Evolutionary conservation across 2,888 invertebrate genomes (phyloP).

Genomic region (Chironomus tentans): DNA sequence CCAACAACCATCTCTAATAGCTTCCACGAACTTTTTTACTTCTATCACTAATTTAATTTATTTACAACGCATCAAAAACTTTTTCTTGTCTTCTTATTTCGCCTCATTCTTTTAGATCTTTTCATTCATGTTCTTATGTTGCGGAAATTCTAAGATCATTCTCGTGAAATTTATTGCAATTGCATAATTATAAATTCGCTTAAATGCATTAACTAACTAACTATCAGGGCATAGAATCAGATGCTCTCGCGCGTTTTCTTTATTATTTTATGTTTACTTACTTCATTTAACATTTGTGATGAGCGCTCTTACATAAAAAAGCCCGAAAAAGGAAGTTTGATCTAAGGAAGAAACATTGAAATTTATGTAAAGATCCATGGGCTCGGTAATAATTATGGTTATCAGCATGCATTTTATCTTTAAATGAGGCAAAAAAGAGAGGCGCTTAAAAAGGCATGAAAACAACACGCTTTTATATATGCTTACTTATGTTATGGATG

Average conservation of each 20-base stretch:
- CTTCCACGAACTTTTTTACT: not conserved
- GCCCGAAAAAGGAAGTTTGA: conserved; percentile 1
- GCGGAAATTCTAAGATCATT: too few relatives aligned
- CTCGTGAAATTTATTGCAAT: not conserved
- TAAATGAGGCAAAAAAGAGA: not conserved
- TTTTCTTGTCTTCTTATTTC: not conserved
- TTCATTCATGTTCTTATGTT: too few relatives aligned
- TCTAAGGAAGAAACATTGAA: not conserved
- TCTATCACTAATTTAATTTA: not conserved
- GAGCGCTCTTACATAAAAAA: not conserved
- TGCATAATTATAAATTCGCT: not conserved
- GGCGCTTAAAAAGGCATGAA: conserved; percentile 18
- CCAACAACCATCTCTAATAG: too few relatives aligned
- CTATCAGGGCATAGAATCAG: too few relatives aligned
- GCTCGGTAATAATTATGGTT: conserved; percentile 8
- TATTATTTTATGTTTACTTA: not conserved
- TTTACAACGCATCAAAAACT: not conserved
- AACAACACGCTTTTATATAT: not conserved
- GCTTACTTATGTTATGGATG: not conserved
- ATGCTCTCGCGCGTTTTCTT: too few relatives aligned
- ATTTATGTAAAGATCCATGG: not conserved
- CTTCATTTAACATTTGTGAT: not conserved
- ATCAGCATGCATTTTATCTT: conserved; percentile 11
- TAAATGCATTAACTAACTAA: too few relatives aligned
- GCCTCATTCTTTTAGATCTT: not conserved